phyloP scores from a whole-genome alignment of 2,797 vertebrate genomes.

The Schizopygopsis pylzovi region DNA sequence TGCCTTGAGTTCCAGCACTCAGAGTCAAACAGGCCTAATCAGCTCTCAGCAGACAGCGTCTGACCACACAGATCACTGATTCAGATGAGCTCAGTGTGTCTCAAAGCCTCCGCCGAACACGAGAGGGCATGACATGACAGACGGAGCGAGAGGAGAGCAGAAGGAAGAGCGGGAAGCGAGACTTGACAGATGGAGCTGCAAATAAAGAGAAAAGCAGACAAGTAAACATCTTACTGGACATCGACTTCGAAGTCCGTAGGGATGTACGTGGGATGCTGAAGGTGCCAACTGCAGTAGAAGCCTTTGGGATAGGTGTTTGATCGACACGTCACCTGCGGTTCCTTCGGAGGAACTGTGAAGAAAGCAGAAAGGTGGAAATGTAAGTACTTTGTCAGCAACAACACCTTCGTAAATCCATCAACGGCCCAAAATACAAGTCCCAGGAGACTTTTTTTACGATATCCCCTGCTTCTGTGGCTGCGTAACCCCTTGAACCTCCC shows the following conservation, averaged over 20 bases:
- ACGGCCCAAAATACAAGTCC: constrained; percentile 33
- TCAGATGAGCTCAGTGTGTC: constrained; percentile 31
- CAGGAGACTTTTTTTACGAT: constrained; percentile 24
- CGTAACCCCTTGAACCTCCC: constrained; percentile 50
- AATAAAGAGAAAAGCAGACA: neutral
- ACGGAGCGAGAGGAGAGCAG: constrained; percentile 37
- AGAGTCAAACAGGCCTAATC: constrained; percentile 58
- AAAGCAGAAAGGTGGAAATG: constrained; percentile 36
- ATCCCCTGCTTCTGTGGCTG: constrained; percentile 31
- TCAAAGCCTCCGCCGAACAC: constrained; percentile 38
- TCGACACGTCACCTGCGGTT: constrained; percentile 89
- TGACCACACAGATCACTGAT: constrained; percentile 55
- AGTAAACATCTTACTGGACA: constrained; percentile 85
- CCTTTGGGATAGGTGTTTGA: constrained; percentile 97
- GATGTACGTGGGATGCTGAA: constrained; percentile 86
- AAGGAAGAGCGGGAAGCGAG: constrained; percentile 13
- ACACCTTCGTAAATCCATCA: constrained; percentile 52
- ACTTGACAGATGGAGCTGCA: constrained; percentile 14
- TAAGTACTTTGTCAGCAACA: constrained; percentile 51
- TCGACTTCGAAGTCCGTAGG: constrained; percentile 92
- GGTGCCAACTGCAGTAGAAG: constrained; percentile 99
- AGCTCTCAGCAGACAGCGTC: constrained; percentile 54
- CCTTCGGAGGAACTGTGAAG: constrained; percentile 82
- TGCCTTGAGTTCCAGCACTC: constrained; percentile 43
- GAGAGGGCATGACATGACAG: constrained; percentile 38